Base-by-base conservation (phyloP, 1,140 invertebrate genomes). In the Nasonia longicornis region DNA sequence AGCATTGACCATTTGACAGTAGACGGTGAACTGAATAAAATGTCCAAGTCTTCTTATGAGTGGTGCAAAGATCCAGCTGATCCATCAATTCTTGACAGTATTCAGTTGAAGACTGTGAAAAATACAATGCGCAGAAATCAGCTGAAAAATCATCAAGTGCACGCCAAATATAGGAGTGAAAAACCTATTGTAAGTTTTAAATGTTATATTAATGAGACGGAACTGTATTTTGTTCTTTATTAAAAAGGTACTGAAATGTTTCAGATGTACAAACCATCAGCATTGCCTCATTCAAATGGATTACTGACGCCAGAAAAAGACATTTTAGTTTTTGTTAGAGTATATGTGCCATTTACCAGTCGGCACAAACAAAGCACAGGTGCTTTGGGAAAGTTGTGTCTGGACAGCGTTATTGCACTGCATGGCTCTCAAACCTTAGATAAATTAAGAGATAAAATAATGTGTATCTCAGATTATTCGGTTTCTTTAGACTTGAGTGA, bases 361-460 rank as follows among this genome's bases (percentile, higher is more conserved):
- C 63, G 74, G 73, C 58, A 64, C 6, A 83, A 83, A 20, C 78
- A 71, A 45, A 83, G 64, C 77, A 66, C 78, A 48, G 78, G 78
- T 11, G 77, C 82, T 35, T 45, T 83, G 45, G 78, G 82, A 52
- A 83, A 86, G 87, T 0, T 87, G 87, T 86, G 92, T 91, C 12
- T 93, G 67, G 89, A 89, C 64, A 92, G 92, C 85, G 92, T 94
- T 80, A 90, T 94, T 69, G 85, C 93, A 16, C 89, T 96, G 31
- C 85, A 93, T 31, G 95, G 94, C 0, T 90, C 89, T 64, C 94
- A 95, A 83, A 91, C 88, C 38, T 88, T 97, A 80, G 91, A 91
- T 38, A 92, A 93, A 31, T 87, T 96, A 20, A 90, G 94, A 22
- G 94, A 96, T 84, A 92, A 92, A 82, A 93, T 96, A 77, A 88